Evolutionary conservation across 2,888 invertebrate species (phyloP).

Genomic region (Melitaea athalia): DNA sequence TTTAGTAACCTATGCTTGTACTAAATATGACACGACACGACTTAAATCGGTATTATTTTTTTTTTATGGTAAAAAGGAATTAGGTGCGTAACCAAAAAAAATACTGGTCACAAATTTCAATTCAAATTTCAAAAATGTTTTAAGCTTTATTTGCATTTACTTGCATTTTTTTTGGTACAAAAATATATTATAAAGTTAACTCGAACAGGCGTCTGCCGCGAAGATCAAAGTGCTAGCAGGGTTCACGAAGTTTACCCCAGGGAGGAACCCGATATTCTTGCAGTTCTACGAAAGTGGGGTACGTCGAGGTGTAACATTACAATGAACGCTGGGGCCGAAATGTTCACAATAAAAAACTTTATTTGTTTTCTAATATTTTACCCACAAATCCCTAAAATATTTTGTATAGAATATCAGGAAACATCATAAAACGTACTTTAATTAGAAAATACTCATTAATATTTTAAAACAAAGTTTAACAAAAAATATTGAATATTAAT

Average conservation of each 20-base stretch:
- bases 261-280: conserved; percentile 23
- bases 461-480: too few relatives aligned
- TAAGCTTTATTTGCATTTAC: background rate
- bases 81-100: too few relatives aligned
- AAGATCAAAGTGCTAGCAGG: conserved; percentile 21
- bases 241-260: conserved; percentile 20
- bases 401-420: background rate
- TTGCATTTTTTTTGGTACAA: background rate
- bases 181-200: conserved; percentile 12
- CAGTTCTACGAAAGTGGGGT: conserved; percentile 9
- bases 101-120: too few relatives aligned
- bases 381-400: background rate
- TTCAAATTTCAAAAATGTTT: background rate
- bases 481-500: too few relatives aligned
- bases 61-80: too few relatives aligned
- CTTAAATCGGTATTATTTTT: too few relatives aligned
- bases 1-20: too few relatives aligned
- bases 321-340: conserved; percentile 1
- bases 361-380: background rate
- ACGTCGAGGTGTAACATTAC: conserved; percentile 11
- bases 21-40: too few relatives aligned
- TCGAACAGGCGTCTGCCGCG: conserved; percentile 14
- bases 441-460: too few relatives aligned
- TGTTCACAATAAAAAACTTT: background rate
- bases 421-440: too few relatives aligned